Evolutionary conservation across 2,888 invertebrate genomes (phyloP), one percentile per base, ranked within the genome.

Genomic region (Tupiocoris notatus): DNA sequence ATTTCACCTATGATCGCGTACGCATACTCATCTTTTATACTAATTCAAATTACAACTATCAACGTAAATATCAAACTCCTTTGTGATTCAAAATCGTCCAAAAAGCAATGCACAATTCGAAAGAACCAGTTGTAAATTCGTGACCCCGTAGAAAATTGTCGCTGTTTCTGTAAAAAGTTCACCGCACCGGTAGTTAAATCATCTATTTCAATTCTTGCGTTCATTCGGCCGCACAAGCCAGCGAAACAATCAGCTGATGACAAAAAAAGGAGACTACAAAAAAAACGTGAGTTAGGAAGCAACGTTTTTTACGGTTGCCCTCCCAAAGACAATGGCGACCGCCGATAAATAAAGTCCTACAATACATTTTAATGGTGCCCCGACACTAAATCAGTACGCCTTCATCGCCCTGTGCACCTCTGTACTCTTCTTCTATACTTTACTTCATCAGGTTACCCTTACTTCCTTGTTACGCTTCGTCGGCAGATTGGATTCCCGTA

Each of bases 281-380:
- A 39, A 68, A 68, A 68, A 57, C 23, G 59, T 68, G 68, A 68
- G 39, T 68, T 68, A 58, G 68, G 68, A 21, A 68, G 58, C 68
- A 59, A 68, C 58, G 68, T 59, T 68, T 68, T 68, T 68, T 23
- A 68, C 68, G 22, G 68, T 23, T 25, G 39, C 64, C 64, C 64
- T 25, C 24, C 39, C 64, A 68, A 68, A 68, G 68, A 68, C 68
- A 68, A 68, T 68, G 68, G 68, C 58, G 62, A 16, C 3, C 18
- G 39, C 62, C 71, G 56, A 71, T 71, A 71, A 71, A 71, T 71
- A 62, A 62, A 61, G 39, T 24, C 21, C 62, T 61, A 71, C 71
- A 71, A 71, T 71, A 71, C 71, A 71, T 71, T 71, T 71, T 71
- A 71, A 71, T 71, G 61, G 71, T 61, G 62, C 25, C 20, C 20